Conservation (phyloP, 2,113 vertebrate genomes). For the Pongo pygmaeus region DNA sequence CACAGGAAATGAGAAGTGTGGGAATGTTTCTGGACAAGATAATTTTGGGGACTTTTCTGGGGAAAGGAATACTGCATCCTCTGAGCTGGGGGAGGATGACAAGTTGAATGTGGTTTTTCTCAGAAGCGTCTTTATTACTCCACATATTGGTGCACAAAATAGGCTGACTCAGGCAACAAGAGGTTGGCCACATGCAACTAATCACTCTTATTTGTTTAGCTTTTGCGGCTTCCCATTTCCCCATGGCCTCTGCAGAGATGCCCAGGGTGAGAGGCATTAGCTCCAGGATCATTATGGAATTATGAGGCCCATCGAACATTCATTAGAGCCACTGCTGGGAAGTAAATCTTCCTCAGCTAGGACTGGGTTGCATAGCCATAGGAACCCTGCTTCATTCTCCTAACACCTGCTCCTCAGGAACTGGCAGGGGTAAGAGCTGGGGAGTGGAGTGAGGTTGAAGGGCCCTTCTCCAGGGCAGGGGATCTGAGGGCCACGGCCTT, state of each 20-base stretch:
- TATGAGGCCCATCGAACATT: slow-evolving; percentile 49
- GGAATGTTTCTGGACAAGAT: background rate
- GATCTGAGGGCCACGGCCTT: background rate
- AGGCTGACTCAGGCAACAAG: background rate
- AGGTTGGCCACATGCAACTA: slow-evolving; percentile 43
- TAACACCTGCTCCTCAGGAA: background rate
- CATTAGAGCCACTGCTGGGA: slow-evolving; percentile 39
- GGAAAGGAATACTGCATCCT: background rate
- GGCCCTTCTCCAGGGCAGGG: background rate
- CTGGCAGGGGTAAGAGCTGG: background rate
- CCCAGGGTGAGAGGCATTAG: slow-evolving; percentile 30
- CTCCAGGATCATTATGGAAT: slow-evolving; percentile 69
- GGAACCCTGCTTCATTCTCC: slow-evolving; percentile 35
- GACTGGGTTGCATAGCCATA: background rate
- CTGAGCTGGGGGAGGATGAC: slow-evolving; percentile 24
- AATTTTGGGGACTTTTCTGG: background rate
- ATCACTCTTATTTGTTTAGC: slow-evolving; percentile 71
- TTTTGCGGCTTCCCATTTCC: slow-evolving; percentile 51
- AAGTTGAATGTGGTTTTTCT: slow-evolving; percentile 50
- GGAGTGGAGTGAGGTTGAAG: background rate
- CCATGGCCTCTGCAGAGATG: background rate
- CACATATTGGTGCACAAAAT: slow-evolving; percentile 31
- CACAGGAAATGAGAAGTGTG: slow-evolving; percentile 13
- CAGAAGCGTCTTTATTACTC: slow-evolving; percentile 45
- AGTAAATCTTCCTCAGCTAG: slow-evolving; percentile 60